Base-by-base conservation (phyloP, 2,888 invertebrate species). In the Hirtodrosophila histrioides region DNA sequence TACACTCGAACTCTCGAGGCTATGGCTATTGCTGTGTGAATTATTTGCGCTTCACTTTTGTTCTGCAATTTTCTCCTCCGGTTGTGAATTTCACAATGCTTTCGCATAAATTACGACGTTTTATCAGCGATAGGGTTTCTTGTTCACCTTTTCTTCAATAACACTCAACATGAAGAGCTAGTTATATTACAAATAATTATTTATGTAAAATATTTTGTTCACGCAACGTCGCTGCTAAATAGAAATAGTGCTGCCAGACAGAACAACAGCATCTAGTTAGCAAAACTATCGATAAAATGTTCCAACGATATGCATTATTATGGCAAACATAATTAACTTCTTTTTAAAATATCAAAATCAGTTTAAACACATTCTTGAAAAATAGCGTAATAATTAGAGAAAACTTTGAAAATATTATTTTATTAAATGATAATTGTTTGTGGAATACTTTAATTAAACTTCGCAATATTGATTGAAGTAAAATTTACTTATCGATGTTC, bases 161-260 rank as follows among this genome's bases (percentile, higher is more conserved):
- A 63, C 75, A 68, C 69, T 60, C 36, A 64, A 68, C 81, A 77
- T 86, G 67, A 84, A 80, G 50, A 45, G 53, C 53, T 65, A 54
- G 60, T 67, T 75, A 50, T 60, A 70, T 54, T 73, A 67, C 68
- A 71, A 75, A 67, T 70, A 78, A 71, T 68, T 86, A 83, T 88
- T 88, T 82, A 71, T 66, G 75, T 78, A 81, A 81, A 82, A 75
- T 86, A 72, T 85, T 78, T 78, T 78, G 73, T 88, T 86, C 88
- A 87, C 83, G 88, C 88, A 83, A 83, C 83, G 88, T 83, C 75
- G 76, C 68, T 84, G 81, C 74, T 64, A 39, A 69, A 65, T 82
- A 64, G 63, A 73, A 65, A 65, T 37, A 36, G 66, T 41, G 83
- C 23, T 86, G 80, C 76, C 84, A 62, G 56, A 73, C 46, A 35